Base-by-base conservation (phyloP, 2,797 vertebrate genomes). In the Hypotaenidia philippensis region DNA sequence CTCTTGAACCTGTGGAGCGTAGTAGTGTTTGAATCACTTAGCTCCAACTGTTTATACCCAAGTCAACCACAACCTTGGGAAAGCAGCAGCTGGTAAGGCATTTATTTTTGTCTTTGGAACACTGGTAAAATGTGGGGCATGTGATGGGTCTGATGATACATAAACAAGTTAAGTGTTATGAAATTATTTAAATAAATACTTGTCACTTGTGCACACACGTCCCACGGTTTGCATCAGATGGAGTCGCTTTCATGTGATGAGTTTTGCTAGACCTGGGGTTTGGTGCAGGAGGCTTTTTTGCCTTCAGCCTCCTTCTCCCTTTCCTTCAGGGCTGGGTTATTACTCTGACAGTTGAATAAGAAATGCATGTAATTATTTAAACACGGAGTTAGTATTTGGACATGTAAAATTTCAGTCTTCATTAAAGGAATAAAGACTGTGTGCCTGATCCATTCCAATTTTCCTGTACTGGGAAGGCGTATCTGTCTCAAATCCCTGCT, bases 81-180 rank as follows among this genome's bases (percentile, higher is more conserved):
- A 94, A 64, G 49, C 80, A 95, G 96, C 97, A 97, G 95, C 96
- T 97, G 97, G 94, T 88, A 91, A 84, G 88, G 96, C 91, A 79
- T 97, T 97, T 94, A 93, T 97, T 97, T 98, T 96, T 97, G 97
- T 97, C 96, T 96, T 94, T 96, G 93, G 95, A 96, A 81, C 95
- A 96, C 88, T 89, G 92, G 95, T 92, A 96, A 97, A 97, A 97
- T 95, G 94, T 97, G 96, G 94, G 93, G 84, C 97, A 96, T 94
- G 97, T 97, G 97, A 98, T 96, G 95, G 91, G 96, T 92, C 95
- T 92, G 97, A 95, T 89, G 90, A 95, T 92, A 71, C 89, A 90
- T 96, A 97, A 97, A 97, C 97, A 97, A 93, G 95, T 94, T 89
- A 96, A 97, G 94, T 93, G 83, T 94, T 96, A 93, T 83, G 87